Evolutionary conservation across 1,140 invertebrate genomes (phyloP).

Genomic region (Scaptomyza montana): DNA sequence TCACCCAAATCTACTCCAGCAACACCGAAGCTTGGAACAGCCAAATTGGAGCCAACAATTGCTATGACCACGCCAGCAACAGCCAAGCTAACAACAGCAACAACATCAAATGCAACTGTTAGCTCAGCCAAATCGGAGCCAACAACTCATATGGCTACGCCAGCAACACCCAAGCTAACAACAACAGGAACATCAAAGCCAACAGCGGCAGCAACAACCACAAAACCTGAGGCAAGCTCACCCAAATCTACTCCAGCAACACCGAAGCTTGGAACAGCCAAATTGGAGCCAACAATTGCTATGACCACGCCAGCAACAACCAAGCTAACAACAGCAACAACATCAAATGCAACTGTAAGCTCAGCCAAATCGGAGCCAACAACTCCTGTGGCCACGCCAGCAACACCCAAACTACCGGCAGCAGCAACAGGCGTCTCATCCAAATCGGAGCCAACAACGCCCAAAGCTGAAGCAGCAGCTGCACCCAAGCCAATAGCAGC

Average conservation of each 20-base stretch:
- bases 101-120: no score
- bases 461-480: constrained; percentile 7
- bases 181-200: neutral
- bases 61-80: constrained; percentile 17
- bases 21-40: neutral
- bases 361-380: constrained; percentile 15
- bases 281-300: neutral
- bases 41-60: constrained; percentile 2
- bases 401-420: constrained; percentile 6
- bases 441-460: constrained; percentile 13
- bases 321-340: no score
- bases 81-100: constrained; percentile 12
- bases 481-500: constrained; percentile 7
- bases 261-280: no score
- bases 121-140: constrained; percentile 8
- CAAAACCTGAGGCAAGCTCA: constrained; percentile 19
- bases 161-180: constrained; percentile 8
- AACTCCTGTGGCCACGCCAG: constrained; percentile 11
- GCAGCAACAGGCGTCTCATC: constrained; percentile 30
- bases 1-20: neutral
- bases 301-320: constrained; percentile 20
- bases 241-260: neutral
- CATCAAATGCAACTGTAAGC: no score
- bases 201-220: constrained; percentile 10
- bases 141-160: constrained; percentile 7